Evolutionary conservation across 2,113 vertebrate genomes (phyloP), one percentile per base, ranked within the genome.

Genomic region (Pituophis catenifer): DNA sequence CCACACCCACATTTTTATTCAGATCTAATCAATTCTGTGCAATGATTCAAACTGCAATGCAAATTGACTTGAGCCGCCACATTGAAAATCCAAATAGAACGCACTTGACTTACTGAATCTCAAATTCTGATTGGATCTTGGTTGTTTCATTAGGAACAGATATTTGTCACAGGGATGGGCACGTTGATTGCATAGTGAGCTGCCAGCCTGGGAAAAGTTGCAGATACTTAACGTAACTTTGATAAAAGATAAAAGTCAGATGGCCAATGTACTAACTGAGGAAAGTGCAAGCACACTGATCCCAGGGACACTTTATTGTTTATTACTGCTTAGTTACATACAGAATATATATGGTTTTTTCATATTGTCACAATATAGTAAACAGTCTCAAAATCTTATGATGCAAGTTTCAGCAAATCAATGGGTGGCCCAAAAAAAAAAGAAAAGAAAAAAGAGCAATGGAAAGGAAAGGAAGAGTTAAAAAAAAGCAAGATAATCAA

Each of bases 401-500:
- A 10, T 89, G 21, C n/a, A 89, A 17, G 29, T 86, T 91, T 91
- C 24, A 29, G 26, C 75, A 91, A 86, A 29, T 48, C 70, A 15
- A 24, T 91, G 94, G 94, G 93, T 95, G 90, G 70, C 85, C 94
- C 44, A 3, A 3, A 44, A 48, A 93, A 95, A 94, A 95, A 23
- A 92, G 12, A 13, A 19, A 15, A 55, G 54, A 19, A 53, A 53
- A 53, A 53, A 11, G 17, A 26, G 65, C 1, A 1, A 65, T 13
- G 62, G 11, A 12, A 13, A 2, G n/a, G 15, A 75, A 75, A 33
- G 15, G n/a, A 75, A 75, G 58, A 52, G 89, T 70, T 29, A 95
- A 62, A 75, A 94, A 95, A 95, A 94, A 48, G 38, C 62, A 94
- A 93, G n/a, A 94, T 90, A 65, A 93, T 85, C 53, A 91, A 96